Base-by-base conservation (phyloP, 1,140 invertebrate species). In the Bactericera cockerelli region DNA sequence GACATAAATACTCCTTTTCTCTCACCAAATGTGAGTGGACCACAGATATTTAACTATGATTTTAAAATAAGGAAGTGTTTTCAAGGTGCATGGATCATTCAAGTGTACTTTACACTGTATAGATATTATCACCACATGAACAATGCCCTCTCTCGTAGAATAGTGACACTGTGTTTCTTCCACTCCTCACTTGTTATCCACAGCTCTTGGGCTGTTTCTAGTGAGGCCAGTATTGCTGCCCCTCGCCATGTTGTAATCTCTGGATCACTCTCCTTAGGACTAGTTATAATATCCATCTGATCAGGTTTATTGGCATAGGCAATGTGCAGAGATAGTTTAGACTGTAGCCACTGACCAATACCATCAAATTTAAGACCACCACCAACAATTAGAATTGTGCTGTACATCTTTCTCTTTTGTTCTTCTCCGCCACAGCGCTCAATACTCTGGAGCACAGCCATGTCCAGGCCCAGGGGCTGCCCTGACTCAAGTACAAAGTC, bases 321-420 rank as follows among this genome's bases (percentile, higher is more conserved):
- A 66, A 90, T 89, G 70, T 90, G 86, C 57, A 88, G 75, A 19
- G 83, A 81, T 53, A 97, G 79, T 63, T 87, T 76, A 67, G 92
- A 91, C 67, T 92, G 87, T 1, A 98, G 73, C 90, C 91, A 96
- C 58, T 82, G 82, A 24, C 84, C 79, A 21, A 93, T 80, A 4
- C 91, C 91, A 59, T 83, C 79, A 66, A 95, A 84, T 72, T 93
- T 92, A 66, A 91, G 84, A 16, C 87, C 88, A 16, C 90, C 89
- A 21, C 93, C 92, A 26, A 96, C 89, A 0, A 97, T 79, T 11
- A 98, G 73, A 62, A 98, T 88, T 67, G 86, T 91, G 57, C 86
- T 89, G 67, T 93, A 95, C 90, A 98, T 93, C 74, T 93, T 91
- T 21, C 87, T 76, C 72, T 93, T 94, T 33, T 94, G 72, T 63